Conservation (phyloP, 2,888 invertebrate genomes). For the Hyposoter dolosus region DNA sequence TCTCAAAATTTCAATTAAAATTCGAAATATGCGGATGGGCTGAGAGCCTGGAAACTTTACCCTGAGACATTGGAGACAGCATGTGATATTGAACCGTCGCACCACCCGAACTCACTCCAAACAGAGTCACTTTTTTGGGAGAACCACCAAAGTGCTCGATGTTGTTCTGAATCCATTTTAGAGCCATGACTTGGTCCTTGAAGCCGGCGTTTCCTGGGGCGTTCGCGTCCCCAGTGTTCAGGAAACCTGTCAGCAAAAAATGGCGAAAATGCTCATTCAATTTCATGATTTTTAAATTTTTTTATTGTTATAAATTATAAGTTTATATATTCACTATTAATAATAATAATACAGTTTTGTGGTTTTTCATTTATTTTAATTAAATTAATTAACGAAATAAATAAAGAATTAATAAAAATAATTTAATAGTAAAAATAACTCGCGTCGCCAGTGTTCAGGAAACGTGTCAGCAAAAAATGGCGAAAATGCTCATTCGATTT, state of each 20-base stretch:
- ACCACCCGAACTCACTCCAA: conserved; percentile 77
- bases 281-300: not conserved
- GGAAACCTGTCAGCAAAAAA: conserved; percentile 73
- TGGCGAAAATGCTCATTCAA: not conserved
- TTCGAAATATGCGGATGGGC: not conserved
- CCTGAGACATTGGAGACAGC: conserved; percentile 81
- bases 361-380: not conserved
- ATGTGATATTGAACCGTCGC: conserved; percentile 78
- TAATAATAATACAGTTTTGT: not conserved
- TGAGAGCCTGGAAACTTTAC: conserved; percentile 64
- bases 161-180: conserved; percentile 81
- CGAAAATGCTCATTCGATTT: too few species aligned
- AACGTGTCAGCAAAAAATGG: too few species aligned
- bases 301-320: not conserved
- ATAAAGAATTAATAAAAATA: too few species aligned
- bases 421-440: too few species aligned
- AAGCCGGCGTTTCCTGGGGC: conserved; percentile 80
- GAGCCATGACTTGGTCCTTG: conserved; percentile 80
- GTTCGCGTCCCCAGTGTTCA: conserved; percentile 78
- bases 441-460: too few species aligned
- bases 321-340: not conserved
- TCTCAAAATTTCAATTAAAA: not conserved
- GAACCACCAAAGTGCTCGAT: conserved; percentile 81
- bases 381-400: too few species aligned
- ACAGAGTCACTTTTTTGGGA: conserved; percentile 78